Conservation (phyloP, 2,113 vertebrate genomes). For the Microcebus murinus region DNA sequence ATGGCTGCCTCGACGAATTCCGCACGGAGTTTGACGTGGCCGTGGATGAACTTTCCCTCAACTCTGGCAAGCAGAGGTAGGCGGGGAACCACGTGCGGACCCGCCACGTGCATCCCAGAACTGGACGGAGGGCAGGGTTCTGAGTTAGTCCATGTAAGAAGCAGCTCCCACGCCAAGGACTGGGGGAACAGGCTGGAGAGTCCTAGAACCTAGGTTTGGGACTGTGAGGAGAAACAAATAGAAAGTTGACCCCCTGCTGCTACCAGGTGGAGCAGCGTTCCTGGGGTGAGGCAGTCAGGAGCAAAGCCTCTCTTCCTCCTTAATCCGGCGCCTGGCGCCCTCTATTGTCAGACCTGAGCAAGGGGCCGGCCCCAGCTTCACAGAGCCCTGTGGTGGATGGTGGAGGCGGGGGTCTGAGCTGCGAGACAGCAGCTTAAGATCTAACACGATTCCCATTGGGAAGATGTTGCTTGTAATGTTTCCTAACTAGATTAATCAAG, state of each 20-base stretch:
- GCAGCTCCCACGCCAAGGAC: not conserved
- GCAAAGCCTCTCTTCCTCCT: not conserved
- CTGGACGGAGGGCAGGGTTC: not conserved
- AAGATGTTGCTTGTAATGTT: not conserved
- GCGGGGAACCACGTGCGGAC: rapidly evolving
- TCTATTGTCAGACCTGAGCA: not conserved
- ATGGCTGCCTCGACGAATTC: slow-evolving; percentile 92
- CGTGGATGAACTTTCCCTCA: slow-evolving; percentile 92
- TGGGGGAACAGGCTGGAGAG: not conserved
- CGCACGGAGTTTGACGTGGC: slow-evolving; percentile 90
- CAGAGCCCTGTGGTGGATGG: not conserved
- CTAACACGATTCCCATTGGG: not conserved
- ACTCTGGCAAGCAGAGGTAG: slow-evolving; percentile 94
- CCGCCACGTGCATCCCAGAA: not conserved
- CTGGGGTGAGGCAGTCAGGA: not conserved
- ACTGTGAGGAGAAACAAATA: not conserved
- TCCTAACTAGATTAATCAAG: not conserved
- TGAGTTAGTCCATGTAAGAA: not conserved
- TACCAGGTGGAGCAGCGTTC: not conserved
- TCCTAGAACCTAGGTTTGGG: not conserved
- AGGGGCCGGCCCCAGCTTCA: not conserved
- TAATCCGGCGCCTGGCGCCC: not conserved
- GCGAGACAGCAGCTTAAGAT: not conserved
- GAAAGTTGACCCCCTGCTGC: not conserved
- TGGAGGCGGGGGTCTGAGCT: not conserved